Base-by-base conservation (phyloP, 2,888 invertebrate genomes). In the Hydrotaea cyrtoneurina region DNA sequence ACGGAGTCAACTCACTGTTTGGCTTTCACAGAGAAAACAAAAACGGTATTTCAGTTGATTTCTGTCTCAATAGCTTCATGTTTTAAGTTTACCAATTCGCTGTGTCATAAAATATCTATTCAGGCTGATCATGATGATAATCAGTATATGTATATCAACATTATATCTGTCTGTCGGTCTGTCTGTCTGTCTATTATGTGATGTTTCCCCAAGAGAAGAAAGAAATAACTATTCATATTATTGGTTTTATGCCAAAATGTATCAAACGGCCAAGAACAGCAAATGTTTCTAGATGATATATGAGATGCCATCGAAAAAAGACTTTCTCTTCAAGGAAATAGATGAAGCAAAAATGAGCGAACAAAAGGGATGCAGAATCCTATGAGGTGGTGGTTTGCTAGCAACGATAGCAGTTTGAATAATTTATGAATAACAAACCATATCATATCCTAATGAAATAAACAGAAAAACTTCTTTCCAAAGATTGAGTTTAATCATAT, bases 91-190 rank as follows among this genome's bases (percentile, higher is more conserved):
- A n/a, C 74, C 46, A 78, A 17, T 80, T 78, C 77, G 55, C 78
- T 62, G 71, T 80, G 78, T 80, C 83, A 80, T 83, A 83, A 83
- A 80, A 64, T 69, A 80, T 80, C 74, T 59, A 57, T 11, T 59
- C 64, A 76, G 50, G 53, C 76, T 80, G 73, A 69, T 79, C 23
- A 71, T 53, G 79, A 80, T 77, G 53, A 77, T 64, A 55, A 76
- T 23, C 26, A 50, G 53, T 50, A 71, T 26, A 53, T 53, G 46
- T 46, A 23, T 43, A 7, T 26, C n/a, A n/a, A n/a, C n/a, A n/a
- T n/a, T n/a, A n/a, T n/a, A n/a, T n/a, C n/a, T 57, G 57, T 1
- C 21, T 23, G 31, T 31, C 31, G 31, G n/a, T n/a, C n/a, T n/a
- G n/a, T 31, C 2, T 31, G 7, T 7, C 2, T 31, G 31, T 31